Evolutionary conservation across 2,888 invertebrate genomes (phyloP).

Genomic region (Clusia tigrina): DNA sequence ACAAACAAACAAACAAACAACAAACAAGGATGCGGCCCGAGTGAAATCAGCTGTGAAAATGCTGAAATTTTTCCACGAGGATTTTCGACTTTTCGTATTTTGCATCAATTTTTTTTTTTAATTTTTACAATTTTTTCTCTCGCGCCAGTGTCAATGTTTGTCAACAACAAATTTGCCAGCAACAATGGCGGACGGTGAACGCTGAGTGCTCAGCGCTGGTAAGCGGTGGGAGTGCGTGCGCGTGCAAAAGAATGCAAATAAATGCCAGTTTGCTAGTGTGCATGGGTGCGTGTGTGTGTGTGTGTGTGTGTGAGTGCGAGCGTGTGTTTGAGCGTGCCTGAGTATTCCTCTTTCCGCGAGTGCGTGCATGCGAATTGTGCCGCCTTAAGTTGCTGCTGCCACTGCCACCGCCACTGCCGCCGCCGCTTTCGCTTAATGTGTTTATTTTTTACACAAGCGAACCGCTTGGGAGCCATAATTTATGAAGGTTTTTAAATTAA

Average conservation of each 20-base stretch:
- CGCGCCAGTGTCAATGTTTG: background rate
- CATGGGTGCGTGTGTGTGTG: background rate
- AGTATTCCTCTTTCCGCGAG: background rate
- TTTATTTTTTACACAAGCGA: background rate
- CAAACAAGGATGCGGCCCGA: conserved; percentile 2
- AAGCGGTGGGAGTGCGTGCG: too few species aligned
- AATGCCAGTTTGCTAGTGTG: background rate
- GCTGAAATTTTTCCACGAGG: conserved; percentile 65
- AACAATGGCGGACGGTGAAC: too few species aligned
- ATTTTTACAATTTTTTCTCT: background rate
- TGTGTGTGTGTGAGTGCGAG: conserved; percentile 1
- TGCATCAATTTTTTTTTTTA: conserved; percentile 54
- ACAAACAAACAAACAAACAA: conserved; percentile 19
- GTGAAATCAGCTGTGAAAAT: conserved; percentile 65
- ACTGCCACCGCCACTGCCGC: background rate
- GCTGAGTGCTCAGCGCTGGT: too few species aligned
- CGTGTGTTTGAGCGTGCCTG: background rate
- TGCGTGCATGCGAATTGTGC: background rate
- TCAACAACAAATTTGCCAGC: too few species aligned
- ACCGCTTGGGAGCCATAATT: conserved; percentile 6
- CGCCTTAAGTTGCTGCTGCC: background rate
- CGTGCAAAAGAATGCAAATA: background rate
- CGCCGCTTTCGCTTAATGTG: background rate
- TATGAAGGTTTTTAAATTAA: background rate
- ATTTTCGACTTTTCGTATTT: conserved; percentile 63